Percentiles rank a stretch among this genome's conserved stretches.
Evolutionary conservation across 2,797 vertebrate species (phyloP).

Genomic region (Leucoraja ocellata): DNA sequence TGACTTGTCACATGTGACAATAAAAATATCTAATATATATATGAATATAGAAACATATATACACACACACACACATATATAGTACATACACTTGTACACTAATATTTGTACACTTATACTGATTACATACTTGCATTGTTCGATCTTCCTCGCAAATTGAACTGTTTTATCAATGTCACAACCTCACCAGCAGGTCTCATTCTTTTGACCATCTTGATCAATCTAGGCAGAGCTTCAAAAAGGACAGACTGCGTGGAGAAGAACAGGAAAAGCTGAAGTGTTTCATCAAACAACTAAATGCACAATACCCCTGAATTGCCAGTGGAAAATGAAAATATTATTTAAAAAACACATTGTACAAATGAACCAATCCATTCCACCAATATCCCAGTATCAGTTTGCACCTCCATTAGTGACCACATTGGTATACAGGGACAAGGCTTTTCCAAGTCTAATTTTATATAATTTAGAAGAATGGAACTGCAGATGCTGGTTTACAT

Average conservation of each 20-base stretch:
- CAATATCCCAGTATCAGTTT: background rate
- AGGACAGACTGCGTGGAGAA: background rate
- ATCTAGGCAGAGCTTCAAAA: background rate
- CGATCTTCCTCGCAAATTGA: background rate
- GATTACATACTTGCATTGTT: conserved; percentile 9
- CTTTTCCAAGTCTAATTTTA: too few species aligned
- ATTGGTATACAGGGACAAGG: background rate
- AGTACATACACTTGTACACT: too few species aligned
- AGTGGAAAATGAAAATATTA: background rate
- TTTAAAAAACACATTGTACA: background rate
- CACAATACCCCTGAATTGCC: background rate
- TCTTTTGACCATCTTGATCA: conserved; percentile 5
- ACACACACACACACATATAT: too few species aligned
- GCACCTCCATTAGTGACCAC: background rate
- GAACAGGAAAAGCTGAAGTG: background rate
- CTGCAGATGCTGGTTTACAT: too few species aligned
- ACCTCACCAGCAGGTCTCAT: background rate
- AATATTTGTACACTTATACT: too few species aligned
- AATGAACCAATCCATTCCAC: background rate
- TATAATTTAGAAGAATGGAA: too few species aligned
- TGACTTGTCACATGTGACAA: too few species aligned
- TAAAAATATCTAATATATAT: too few species aligned
- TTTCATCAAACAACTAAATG: background rate
- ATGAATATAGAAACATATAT: too few species aligned
- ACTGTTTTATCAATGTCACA: background rate